phyloP scores from a whole-genome alignment of 2,888 invertebrate species.

The Pseudococcus viburni region DNA sequence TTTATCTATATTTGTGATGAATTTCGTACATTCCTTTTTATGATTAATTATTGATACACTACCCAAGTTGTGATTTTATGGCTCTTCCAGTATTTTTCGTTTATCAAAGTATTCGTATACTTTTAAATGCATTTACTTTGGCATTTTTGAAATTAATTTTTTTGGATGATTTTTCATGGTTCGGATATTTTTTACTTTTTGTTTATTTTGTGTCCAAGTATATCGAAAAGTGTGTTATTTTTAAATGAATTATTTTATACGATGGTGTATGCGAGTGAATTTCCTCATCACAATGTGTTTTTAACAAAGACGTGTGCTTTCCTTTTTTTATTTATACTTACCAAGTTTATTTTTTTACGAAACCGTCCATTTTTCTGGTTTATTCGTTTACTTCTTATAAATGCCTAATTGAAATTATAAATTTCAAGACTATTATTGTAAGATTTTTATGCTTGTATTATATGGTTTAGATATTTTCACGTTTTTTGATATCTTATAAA shows the following conservation, averaged over 20 bases:
- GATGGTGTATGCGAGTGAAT: neutral
- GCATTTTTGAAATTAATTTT: slow-evolving; percentile 2
- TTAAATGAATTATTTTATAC: neutral
- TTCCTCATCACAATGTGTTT: neutral
- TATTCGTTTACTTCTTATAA: neutral
- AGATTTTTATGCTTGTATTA: neutral
- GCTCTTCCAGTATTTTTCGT: slow-evolving; percentile 24
- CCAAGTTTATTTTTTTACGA: slow-evolving; percentile 15
- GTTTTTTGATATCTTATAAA: slow-evolving; percentile 47
- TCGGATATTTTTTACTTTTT: neutral
- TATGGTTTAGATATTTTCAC: neutral
- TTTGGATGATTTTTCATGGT: neutral
- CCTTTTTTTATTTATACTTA: neutral
- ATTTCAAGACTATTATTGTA: slow-evolving; percentile 15
- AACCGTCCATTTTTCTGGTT: slow-evolving; percentile 30
- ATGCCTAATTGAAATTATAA: neutral
- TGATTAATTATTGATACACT: neutral
- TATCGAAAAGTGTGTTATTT: neutral
- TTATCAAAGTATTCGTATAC: neutral
- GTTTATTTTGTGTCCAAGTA: neutral
- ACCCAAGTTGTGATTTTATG: neutral
- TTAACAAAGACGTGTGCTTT: neutral
- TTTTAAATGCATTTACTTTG: slow-evolving; percentile 26
- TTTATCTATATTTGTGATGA: slow-evolving; percentile 18
- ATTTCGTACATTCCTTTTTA: slow-evolving; percentile 47